Evolutionary conservation across 2,888 invertebrate species (phyloP).

Genomic region (Agrochola lychnidis): DNA sequence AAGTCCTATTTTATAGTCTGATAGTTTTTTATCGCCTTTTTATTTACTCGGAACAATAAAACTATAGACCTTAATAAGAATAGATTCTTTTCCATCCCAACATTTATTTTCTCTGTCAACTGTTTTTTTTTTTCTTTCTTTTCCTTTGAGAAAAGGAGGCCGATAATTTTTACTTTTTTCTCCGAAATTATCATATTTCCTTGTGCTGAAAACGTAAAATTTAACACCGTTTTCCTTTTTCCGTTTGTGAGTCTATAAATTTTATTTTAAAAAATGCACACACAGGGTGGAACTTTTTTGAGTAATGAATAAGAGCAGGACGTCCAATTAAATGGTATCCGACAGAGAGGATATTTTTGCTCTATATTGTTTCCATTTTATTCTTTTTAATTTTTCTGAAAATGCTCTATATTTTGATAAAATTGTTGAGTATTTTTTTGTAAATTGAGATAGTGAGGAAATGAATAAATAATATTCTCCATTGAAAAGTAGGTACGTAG

Average conservation of each 20-base stretch:
- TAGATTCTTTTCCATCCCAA: slow-evolving; percentile 31
- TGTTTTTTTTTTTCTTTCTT: not conserved
- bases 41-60: slow-evolving; percentile 55
- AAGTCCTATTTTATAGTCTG: slow-evolving; percentile 51
- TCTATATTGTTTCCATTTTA: slow-evolving; percentile 9
- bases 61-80: slow-evolving; percentile 34
- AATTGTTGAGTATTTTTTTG: not conserved
- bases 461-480: not conserved
- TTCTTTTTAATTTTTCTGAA: not conserved
- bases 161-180: slow-evolving; percentile 49
- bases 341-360: slow-evolving; percentile 18
- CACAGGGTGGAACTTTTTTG: slow-evolving; percentile 25
- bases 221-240: slow-evolving; percentile 49
- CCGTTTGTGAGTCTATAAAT: slow-evolving; percentile 49
- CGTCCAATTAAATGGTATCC: slow-evolving; percentile 42
- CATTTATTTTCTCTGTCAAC: slow-evolving; percentile 42
- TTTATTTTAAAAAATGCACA: slow-evolving; percentile 40
- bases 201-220: slow-evolving; percentile 48
- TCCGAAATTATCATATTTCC: slow-evolving; percentile 51
- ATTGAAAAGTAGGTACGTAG: not conserved
- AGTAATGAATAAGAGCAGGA: slow-evolving; percentile 26
- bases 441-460: too few species aligned
- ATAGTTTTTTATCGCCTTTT: slow-evolving; percentile 60
- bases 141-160: slow-evolving; percentile 14
- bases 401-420: not conserved